Base-by-base conservation (phyloP, 2,888 invertebrate species). In the Molanna angustata region DNA sequence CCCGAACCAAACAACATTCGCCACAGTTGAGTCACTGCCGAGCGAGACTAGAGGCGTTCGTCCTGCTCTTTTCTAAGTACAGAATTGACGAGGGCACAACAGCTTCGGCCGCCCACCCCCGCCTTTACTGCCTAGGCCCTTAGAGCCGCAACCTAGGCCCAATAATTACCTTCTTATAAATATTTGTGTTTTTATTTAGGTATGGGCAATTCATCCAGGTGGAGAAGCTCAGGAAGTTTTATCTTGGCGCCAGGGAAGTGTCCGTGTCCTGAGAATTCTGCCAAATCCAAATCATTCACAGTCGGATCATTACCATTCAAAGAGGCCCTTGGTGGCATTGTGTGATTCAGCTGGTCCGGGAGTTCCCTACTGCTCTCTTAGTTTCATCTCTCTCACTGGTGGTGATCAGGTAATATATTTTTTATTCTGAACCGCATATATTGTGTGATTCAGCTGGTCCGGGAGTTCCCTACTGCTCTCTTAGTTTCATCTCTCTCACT, bases 221-320 rank as follows among this genome's bases (percentile, higher is more conserved):
- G 96, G 97, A 17, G 96, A 97, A 68, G 97, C 96, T 1, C 88
- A 90, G 56, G 97, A 97, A 72, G 90, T 97, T 19, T 72, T 98
- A 54, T 95, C 96, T 2, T 93, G 95, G 86, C 81, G 94, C 46
- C 94, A 96, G 71, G 94, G 95, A 47, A 84, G 88, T 58, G 91
- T 96, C 43, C 81, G 85, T 54, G 80, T 86, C 49, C 78, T 96
- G 60, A 84, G 90, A 69, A 79, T 97, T 63, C 78, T 97, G 66
- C 94, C 94, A 6, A 85, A 86, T 52, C 94, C 94, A 9, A n/a
- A n/a, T n/a, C n/a, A n/a, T n/a, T 62, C 66, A 21, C 74, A 74
- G 32, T 80, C 79, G 63, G 96, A 96, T 75, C 76, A 79, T 53
- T 94, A 84, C 68, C 79, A 82, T 44, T 78, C 83, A 60, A 90